Base-by-base conservation (phyloP, 2,113 vertebrate species). In the Cercocebus atys region DNA sequence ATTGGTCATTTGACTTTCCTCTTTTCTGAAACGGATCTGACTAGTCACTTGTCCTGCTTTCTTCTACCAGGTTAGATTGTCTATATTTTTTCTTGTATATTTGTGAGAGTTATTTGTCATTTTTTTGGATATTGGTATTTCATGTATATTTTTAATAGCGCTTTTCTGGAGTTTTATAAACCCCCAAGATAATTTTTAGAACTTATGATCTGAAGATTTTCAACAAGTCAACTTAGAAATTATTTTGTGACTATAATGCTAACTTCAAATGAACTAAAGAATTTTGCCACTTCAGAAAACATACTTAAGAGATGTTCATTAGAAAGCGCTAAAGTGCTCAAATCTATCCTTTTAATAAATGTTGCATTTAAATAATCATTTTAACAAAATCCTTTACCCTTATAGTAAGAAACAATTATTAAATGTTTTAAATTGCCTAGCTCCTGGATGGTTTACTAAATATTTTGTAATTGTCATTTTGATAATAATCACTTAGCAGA, bases 211-310 rank as follows among this genome's bases (percentile, higher is more conserved):
- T 88, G 40, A 96, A 84, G 27, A 5, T 38, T 55, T 88, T 3
- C 57, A 78, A 22, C 78, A 93, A 23, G 10, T 35, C 66, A 95
- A 83, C 20, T 93, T 20, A 78, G 38, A 94, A 72, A 12, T 78
- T 23, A 43, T 55, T 93, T 38, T 78, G 35, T 50, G 61, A 10
- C 12, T n/a, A 9, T 59, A 35, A 92, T 38, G 35, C 6, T 84
- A 88, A 73, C 27, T 50, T 73, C 38, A 88, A 43, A 85, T 88
- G 5, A 95, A 88, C 59, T 90, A 47, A 96, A 64, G 2, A 38
- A 61, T 45, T 83, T 78, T 91, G 6, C 25, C n/a, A 73, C 80
- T 93, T 90, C 18, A 83, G n/a, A 92, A 93, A 89, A 86, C 14
- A 40, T 73, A 64, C 25, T 78, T 78, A 64, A 93, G 30, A 90